Evolutionary conservation across 2,797 vertebrate species (phyloP).

Genomic region (Phataginus tetradactyla): DNA sequence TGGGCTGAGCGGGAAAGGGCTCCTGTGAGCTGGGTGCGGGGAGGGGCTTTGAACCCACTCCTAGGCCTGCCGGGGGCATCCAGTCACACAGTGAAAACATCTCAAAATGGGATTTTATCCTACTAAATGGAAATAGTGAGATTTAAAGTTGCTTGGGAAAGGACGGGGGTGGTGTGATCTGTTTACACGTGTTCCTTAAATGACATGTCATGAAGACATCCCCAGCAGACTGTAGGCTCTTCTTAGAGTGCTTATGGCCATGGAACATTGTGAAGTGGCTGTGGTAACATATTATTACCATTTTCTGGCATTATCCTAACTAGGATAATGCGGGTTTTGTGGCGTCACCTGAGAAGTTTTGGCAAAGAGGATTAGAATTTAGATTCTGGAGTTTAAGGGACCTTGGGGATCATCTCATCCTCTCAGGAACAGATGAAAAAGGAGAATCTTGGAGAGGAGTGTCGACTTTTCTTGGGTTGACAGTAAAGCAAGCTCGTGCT

Average conservation of each 20-base stretch:
- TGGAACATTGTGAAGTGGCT: neutral
- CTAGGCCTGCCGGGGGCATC: neutral
- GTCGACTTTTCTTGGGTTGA: neutral
- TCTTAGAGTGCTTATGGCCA: neutral
- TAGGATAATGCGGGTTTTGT: conserved; percentile 13
- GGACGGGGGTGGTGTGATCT: neutral
- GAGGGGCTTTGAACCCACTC: neutral
- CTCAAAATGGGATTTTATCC: neutral
- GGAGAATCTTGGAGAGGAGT: neutral
- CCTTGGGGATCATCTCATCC: neutral
- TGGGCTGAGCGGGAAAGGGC: neutral
- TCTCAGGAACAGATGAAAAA: conserved; percentile 32
- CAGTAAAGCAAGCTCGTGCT: neutral
- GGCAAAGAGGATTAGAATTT: neutral
- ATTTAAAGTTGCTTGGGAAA: conserved; percentile 39
- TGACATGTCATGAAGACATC: neutral
- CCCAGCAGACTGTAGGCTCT: neutral
- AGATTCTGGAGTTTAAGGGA: conserved; percentile 6
- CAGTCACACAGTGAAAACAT: neutral
- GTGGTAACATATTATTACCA: neutral
- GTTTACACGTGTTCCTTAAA: conserved; percentile 28
- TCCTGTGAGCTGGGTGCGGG: neutral
- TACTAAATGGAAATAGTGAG: neutral
- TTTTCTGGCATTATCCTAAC: neutral
- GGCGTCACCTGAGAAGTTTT: neutral